A percentile compares a stretch with the other conserved stretches of the same genome.
These are phyloP conservation scores for Gymnogyps californianus DNA, from an alignment of 2,113 vertebrate genomes.

Conservation along the genomic window DNA sequence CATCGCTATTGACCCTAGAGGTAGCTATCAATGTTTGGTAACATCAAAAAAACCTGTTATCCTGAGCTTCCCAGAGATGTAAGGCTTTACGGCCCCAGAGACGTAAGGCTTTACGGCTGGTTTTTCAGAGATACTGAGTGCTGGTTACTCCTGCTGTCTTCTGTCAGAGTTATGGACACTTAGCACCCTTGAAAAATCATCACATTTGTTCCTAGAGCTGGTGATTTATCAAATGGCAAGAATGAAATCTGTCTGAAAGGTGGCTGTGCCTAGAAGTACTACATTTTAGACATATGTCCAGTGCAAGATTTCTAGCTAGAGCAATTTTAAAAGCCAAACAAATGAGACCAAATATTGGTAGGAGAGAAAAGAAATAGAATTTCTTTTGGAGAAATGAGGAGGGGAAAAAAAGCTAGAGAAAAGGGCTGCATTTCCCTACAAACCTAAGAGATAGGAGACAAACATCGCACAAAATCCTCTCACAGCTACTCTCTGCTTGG, in stretches of 20 bases:
- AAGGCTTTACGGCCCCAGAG: not conserved
- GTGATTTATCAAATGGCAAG: not conserved
- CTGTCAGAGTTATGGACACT: not conserved
- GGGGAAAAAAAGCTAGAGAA: not conserved
- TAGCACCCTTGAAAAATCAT: slow-evolving; percentile 29
- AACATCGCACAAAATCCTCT: not conserved
- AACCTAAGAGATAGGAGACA: not conserved
- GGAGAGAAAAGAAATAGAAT: slow-evolving; percentile 30
- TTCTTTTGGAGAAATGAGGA: slow-evolving; percentile 27
- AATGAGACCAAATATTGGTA: slow-evolving; percentile 18
- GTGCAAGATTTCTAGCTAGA: not conserved
- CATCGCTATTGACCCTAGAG: not conserved
- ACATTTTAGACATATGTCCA: not conserved
- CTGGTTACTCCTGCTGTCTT: slow-evolving; percentile 18
- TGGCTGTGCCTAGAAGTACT: not conserved
- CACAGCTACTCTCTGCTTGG: not conserved
- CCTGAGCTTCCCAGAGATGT: not conserved
- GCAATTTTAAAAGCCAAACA: slow-evolving; percentile 3
- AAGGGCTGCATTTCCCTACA: not conserved
- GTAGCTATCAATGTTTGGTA: not conserved
- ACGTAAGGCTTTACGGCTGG: not conserved
- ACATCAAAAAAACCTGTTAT: not conserved
- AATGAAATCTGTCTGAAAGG: not conserved
- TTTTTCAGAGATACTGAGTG: slow-evolving; percentile 17
- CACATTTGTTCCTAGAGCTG: not conserved